These are phyloP conservation scores for Agriopis marginaria DNA, from an alignment of 2,888 invertebrate species.

Conservation along the genomic window DNA sequence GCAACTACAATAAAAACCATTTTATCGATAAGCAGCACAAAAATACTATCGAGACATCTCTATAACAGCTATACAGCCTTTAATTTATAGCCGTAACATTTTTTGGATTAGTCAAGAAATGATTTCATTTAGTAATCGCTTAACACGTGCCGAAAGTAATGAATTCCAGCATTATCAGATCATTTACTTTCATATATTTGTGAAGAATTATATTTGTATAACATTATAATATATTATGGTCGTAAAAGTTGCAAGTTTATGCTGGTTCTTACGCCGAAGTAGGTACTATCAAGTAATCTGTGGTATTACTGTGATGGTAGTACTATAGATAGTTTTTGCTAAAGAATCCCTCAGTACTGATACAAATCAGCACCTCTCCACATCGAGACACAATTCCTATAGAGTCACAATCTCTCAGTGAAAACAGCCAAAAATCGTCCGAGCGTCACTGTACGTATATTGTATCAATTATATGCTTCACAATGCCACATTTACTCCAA, in stretches of 20 bases:
- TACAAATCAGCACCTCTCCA: too few relatives aligned
- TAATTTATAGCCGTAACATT: slow-evolving; percentile 82
- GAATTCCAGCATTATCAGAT: slow-evolving; percentile 18
- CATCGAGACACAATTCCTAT: too few relatives aligned
- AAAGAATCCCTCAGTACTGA: too few relatives aligned
- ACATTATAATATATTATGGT: background rate
- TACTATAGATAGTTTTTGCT: too few relatives aligned
- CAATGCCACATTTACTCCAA: too few relatives aligned
- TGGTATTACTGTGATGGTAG: too few relatives aligned
- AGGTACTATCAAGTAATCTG: too few relatives aligned
- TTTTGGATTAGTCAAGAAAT: slow-evolving; percentile 82
- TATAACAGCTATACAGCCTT: slow-evolving; percentile 69
- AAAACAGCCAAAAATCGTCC: too few relatives aligned
- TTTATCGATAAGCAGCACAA: slow-evolving; percentile 10
- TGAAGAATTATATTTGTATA: slow-evolving; percentile 19
- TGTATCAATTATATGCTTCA: too few relatives aligned
- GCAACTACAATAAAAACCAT: background rate
- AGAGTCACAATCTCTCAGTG: too few relatives aligned
- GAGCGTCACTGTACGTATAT: too few relatives aligned
- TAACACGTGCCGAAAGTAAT: slow-evolving; percentile 51
- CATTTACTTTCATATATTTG: slow-evolving; percentile 10
- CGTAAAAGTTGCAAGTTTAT: background rate
- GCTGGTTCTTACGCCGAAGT: too few relatives aligned
- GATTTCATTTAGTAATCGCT: slow-evolving; percentile 76
- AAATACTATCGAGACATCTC: slow-evolving; percentile 49